phyloP scores from a whole-genome alignment of 2,113 vertebrate species.

The Sitta europaea region DNA sequence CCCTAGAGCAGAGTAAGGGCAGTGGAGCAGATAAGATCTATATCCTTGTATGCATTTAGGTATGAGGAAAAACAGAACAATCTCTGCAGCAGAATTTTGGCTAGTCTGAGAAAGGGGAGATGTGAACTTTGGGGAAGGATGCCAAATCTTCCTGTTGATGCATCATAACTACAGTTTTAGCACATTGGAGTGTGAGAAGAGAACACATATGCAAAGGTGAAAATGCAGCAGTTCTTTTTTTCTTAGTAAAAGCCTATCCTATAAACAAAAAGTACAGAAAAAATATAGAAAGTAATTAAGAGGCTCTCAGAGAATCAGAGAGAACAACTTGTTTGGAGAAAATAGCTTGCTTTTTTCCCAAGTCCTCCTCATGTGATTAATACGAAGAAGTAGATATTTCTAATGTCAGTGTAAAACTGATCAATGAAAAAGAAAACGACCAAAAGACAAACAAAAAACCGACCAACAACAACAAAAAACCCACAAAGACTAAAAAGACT shows the following conservation, averaged over 20 bases:
- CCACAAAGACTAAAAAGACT: not conserved
- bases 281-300: not conserved
- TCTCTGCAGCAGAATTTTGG: not conserved
- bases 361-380: not conserved
- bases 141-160: not conserved
- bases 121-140: not conserved
- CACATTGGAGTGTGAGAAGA: not conserved
- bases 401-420: not conserved
- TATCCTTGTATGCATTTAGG: not conserved
- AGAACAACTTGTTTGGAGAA: not conserved
- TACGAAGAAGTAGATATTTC: not conserved
- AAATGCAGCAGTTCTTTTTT: not conserved
- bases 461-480: not conserved
- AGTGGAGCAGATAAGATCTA: not conserved
- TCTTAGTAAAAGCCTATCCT: not conserved
- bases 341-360: not conserved
- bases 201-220: not conserved
- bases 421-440: not conserved
- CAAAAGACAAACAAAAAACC: not conserved
- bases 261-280: not conserved
- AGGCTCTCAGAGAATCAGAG: not conserved
- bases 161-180: not conserved
- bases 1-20: not conserved
- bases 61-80: not conserved
- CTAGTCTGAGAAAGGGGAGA: not conserved